Evolutionary conservation across 2,113 vertebrate species (phyloP), one percentile per base, ranked within the genome.

Genomic region (Coturnix japonica): DNA sequence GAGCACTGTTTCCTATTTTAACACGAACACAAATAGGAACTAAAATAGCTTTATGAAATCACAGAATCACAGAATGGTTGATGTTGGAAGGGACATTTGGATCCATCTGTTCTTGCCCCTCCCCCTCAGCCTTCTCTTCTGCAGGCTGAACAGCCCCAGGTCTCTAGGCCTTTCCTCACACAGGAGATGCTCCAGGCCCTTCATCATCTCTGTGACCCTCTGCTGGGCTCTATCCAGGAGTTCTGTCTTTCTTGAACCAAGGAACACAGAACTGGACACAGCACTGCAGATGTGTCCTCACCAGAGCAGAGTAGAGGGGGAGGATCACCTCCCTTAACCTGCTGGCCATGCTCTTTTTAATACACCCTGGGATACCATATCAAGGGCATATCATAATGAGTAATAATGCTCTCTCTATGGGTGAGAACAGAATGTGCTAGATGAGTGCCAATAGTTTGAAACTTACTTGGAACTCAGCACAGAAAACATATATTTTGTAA

Each of bases 21-120:
- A 39, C 85, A 39, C 51, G 81, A 83, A 71, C 41, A 70, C 0
- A 20, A 39, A n/a, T 5, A 77, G 47, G 37, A 83, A 88, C 30
- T 75, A 67, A 95, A 91, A 86, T 64, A 85, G 18, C 14, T 95
- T 90, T 87, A 60, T 64, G 53, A 81, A 90, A 75, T 57, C 30
- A n/a, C 4, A 11, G 31, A 57, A 57, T 57, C 54, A 57, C 30
- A 57, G 54, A n/a, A n/a, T 57, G 17, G 53, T 31, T 56, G 53
- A 56, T 6, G 17, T 56, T 31, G 28, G 53, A 56, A 19, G 28
- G 30, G 17, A 11, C 53, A 56, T 56, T 17, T 30, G 30, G 30
- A 56, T 56, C 53, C 30, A 31, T 56, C 53, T 56, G 30, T 56
- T 56, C 53, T 31, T 11, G 18, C 53, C 10, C 16, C 17, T 56